Conservation (phyloP, 2,113 vertebrate species). For the Myodes glareolus region DNA sequence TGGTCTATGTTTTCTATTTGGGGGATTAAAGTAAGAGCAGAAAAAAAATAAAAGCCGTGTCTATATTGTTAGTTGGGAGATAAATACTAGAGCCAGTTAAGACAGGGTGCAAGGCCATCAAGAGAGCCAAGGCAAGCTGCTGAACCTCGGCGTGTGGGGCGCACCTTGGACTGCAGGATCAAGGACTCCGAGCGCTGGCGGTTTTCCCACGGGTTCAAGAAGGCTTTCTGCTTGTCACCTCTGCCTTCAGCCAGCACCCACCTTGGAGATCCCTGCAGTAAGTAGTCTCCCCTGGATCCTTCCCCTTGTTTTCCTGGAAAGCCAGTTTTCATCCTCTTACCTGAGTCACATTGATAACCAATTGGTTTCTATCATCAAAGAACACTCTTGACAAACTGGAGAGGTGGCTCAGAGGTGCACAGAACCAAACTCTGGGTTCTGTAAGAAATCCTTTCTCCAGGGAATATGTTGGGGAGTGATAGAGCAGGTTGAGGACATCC, state of each 20-base stretch:
- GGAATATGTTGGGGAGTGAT: not conserved
- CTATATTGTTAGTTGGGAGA: not conserved
- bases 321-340: not conserved
- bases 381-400: too few species aligned
- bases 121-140: not conserved
- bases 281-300: not conserved
- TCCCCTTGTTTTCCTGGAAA: not conserved
- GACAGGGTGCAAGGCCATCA: not conserved
- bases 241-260: not conserved
- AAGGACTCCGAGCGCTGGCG: not conserved
- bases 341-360: not conserved
- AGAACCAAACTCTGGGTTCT: not conserved
- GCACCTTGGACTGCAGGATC: too few species aligned
- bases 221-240: not conserved
- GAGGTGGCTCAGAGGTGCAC: not conserved
- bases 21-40: not conserved
- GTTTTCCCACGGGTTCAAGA: not conserved
- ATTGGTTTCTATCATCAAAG: not conserved
- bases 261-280: not conserved
- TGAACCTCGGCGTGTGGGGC: too few species aligned
- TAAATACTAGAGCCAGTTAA: not conserved
- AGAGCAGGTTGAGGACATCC: not conserved
- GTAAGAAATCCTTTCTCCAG: not conserved
- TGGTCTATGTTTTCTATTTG: not conserved
- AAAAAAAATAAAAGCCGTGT: conserved; percentile 16